A percentile compares a stretch with the other conserved stretches of the same genome.
Evolutionary conservation across 1,140 invertebrate genomes (phyloP).

Genomic region (Polypedilum pembai): DNA sequence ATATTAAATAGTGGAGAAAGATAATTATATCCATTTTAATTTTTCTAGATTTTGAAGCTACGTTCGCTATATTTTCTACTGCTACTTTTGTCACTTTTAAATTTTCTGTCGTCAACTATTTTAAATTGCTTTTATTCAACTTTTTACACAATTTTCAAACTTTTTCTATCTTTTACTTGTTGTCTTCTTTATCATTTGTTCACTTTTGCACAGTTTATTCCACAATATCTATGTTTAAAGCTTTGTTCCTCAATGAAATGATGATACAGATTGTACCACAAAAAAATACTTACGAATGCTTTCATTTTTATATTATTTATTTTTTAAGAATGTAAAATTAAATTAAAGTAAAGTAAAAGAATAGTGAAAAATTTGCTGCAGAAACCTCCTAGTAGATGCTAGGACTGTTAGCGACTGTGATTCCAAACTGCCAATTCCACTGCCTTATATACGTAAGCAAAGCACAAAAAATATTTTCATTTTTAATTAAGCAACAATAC

Average conservation of each 20-base stretch:
- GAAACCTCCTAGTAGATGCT: conserved; percentile 26
- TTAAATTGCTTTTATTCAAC: neutral
- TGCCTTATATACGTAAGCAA: conserved; percentile 13
- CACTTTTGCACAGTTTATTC: neutral
- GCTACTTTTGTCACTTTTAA: too few species aligned
- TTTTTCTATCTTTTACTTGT: neutral
- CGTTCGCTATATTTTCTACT: too few species aligned
- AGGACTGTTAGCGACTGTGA: conserved; percentile 23
- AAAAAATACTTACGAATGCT: conserved; percentile 19
- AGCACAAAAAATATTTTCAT: neutral
- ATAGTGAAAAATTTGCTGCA: neutral
- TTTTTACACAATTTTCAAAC: neutral
- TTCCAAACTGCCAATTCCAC: conserved; percentile 23
- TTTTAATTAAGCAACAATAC: conserved; percentile 19
- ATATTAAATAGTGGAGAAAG: too few species aligned
- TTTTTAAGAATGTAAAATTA: neutral
- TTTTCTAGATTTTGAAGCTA: too few species aligned
- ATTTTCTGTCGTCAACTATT: too few species aligned
- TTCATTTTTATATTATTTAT: conserved; percentile 23
- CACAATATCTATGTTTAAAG: too few species aligned
- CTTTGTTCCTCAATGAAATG: too few species aligned
- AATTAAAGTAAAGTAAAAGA: neutral
- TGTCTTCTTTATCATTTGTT: neutral
- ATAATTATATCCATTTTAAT: too few species aligned
- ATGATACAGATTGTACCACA: too few species aligned